Percentiles rank a stretch among this genome's conserved stretches.
Conservation (phyloP, 2,888 invertebrate species). For the Andrena chrysosceles region DNA sequence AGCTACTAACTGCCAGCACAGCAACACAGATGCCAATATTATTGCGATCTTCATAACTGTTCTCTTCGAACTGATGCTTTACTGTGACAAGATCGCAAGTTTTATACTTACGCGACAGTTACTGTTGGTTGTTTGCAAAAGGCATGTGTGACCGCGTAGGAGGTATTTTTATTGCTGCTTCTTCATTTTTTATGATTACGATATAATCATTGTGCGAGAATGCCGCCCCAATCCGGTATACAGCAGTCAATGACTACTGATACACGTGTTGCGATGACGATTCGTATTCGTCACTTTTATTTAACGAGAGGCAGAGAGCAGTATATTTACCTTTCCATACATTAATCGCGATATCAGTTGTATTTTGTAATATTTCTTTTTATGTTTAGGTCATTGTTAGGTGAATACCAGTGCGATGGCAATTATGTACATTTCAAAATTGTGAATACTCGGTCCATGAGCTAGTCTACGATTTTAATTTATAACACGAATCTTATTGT, state of each 20-base stretch:
- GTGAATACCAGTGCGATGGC: too few relatives aligned
- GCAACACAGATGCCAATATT: neutral
- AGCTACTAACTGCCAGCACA: neutral
- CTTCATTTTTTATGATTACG: neutral
- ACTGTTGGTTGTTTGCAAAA: neutral
- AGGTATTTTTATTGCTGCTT: neutral
- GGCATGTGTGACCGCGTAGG: neutral
- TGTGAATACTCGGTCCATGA: too few relatives aligned
- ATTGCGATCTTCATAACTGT: conserved; percentile 21
- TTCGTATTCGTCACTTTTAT: too few relatives aligned
- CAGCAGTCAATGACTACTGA: neutral
- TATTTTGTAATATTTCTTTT: too few relatives aligned
- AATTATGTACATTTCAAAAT: too few relatives aligned
- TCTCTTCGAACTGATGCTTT: neutral
- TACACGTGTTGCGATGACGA: too few relatives aligned
- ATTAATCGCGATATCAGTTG: too few relatives aligned
- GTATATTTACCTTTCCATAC: too few relatives aligned
- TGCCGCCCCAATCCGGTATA: neutral
- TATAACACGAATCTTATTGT: too few relatives aligned
- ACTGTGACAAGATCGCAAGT: neutral
- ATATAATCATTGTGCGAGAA: neutral
- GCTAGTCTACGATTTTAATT: too few relatives aligned
- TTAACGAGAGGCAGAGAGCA: too few relatives aligned
- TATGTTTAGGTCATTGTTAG: too few relatives aligned
- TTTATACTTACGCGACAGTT: conserved; percentile 17